Evolutionary conservation across 2,113 vertebrate species (phyloP).

Genomic region (Rhinopomastus cyanomelas): DNA sequence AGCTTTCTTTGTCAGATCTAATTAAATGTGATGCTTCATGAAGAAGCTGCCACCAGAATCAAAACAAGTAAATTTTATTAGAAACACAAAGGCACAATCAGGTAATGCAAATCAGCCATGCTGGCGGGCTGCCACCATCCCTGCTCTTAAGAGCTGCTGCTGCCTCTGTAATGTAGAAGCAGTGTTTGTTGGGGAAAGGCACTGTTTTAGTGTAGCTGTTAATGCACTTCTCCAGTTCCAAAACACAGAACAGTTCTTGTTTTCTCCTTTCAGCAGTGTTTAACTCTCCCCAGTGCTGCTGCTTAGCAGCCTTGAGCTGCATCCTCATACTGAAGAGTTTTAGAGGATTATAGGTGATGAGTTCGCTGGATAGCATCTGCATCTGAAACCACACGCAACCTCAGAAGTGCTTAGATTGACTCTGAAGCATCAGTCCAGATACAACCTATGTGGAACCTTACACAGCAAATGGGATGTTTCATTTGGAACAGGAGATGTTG

Average conservation of each 20-base stretch:
- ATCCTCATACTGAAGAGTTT: rapidly evolving
- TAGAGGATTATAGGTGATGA: rapidly evolving
- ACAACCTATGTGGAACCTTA: not conserved
- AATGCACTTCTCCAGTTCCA: not conserved
- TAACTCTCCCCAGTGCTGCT: not conserved
- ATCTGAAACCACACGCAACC: not conserved
- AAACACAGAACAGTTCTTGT: not conserved
- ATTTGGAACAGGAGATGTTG: not conserved
- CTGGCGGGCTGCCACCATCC: not conserved
- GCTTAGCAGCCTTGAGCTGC: too few species aligned
- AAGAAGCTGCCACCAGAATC: constrained; percentile 15
- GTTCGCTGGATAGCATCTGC: not conserved
- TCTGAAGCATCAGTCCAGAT: not conserved
- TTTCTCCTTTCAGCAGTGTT: not conserved
- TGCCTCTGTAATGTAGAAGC: not conserved
- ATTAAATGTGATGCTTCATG: constrained; percentile 1
- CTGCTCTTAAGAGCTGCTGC: not conserved
- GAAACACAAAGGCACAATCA: not conserved
- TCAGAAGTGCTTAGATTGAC: not conserved
- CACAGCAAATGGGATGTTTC: not conserved
- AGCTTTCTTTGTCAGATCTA: not conserved
- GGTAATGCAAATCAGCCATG: not conserved
- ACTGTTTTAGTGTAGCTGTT: not conserved
- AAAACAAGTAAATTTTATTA: constrained; percentile 29
- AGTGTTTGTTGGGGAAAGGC: not conserved